Conservation (phyloP, 2,797 vertebrate genomes). For the Anguilla anguilla region DNA sequence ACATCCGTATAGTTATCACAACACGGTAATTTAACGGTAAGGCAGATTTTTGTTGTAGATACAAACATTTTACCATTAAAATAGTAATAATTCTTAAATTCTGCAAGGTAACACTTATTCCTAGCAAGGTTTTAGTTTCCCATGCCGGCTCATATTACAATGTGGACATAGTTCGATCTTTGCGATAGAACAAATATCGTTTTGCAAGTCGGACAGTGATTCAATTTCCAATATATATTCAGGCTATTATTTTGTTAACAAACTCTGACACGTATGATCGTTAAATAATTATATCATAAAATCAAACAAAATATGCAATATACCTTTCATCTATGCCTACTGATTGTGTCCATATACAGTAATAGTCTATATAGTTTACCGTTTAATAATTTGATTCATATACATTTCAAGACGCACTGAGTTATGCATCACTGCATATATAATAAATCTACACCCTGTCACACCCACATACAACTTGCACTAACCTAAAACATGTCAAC, state of each 20-base stretch:
- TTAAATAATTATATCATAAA: neutral
- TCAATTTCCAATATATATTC: neutral
- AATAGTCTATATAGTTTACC: neutral
- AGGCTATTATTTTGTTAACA: neutral
- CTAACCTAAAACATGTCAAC: conserved; percentile 42
- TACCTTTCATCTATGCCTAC: neutral
- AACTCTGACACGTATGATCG: neutral
- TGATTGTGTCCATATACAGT: neutral
- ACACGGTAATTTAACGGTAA: neutral
- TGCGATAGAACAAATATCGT: neutral
- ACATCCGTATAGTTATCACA: neutral
- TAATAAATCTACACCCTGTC: conserved; percentile 58
- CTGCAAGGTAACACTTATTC: neutral
- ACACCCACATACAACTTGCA: conserved; percentile 56
- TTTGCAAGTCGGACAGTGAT: neutral
- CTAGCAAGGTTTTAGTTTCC: neutral
- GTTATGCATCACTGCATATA: conserved; percentile 28
- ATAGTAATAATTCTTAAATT: neutral
- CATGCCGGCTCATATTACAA: neutral
- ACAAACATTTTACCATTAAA: neutral
- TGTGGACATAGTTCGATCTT: neutral
- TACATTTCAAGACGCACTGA: neutral
- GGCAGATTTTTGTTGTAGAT: neutral
- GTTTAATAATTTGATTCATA: neutral
- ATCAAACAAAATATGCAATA: neutral